These are phyloP conservation scores for Homarus gammarus DNA, from an alignment of 2,888 invertebrate genomes.

Conservation along the genomic window DNA sequence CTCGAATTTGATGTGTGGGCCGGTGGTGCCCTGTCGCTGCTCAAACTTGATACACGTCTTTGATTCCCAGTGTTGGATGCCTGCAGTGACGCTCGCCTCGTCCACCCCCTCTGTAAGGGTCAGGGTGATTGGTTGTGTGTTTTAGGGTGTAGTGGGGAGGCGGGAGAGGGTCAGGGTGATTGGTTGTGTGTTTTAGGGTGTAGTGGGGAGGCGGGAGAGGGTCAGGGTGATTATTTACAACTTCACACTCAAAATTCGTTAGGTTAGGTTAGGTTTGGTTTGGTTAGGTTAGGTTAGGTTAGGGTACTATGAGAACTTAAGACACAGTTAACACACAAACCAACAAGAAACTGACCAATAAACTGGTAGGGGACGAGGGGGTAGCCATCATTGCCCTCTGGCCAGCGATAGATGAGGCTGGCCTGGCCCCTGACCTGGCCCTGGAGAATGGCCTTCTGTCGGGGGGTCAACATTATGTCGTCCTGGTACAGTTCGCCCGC, in stretches of 20 bases:
- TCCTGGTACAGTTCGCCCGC: slow-evolving; percentile 33
- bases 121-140: no score
- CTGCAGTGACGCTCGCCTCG: background rate
- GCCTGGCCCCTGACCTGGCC: slow-evolving; percentile 65
- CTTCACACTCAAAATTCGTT: no score
- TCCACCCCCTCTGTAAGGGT: background rate
- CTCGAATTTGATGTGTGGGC: slow-evolving; percentile 55
- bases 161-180: no score
- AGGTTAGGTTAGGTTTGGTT: no score
- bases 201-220: no score
- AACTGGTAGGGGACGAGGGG: slow-evolving; percentile 1
- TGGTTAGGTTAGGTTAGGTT: no score
- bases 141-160: no score
- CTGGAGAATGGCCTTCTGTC: background rate
- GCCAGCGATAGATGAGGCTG: background rate
- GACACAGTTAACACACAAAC: no score
- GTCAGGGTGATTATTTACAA: no score
- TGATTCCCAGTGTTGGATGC: slow-evolving; percentile 41
- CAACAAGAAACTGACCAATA: background rate
- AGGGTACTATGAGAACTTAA: no score
- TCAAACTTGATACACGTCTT: slow-evolving; percentile 77
- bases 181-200: no score
- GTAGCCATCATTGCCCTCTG: background rate
- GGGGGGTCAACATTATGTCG: slow-evolving; percentile 24
- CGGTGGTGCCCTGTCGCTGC: slow-evolving; percentile 74